Base-by-base conservation (phyloP, 1,140 invertebrate species). In the Cydia strobilella region DNA sequence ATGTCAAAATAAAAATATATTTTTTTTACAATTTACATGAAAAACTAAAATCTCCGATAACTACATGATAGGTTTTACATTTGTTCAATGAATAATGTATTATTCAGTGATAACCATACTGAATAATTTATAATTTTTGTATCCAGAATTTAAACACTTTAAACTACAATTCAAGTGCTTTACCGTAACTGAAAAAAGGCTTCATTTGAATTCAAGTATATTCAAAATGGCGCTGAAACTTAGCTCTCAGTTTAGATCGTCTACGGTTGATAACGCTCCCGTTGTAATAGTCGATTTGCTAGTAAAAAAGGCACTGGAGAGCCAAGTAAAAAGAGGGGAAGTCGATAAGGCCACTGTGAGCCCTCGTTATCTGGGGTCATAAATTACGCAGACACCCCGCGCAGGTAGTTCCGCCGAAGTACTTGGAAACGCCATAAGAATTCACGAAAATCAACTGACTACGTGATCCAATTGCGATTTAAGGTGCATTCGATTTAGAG, bases 401-500 rank as follows among this genome's bases (percentile, higher is more conserved):
- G 82, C 86, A 90, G 87, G 86, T 90, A 91, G 81, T 83, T 79
- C 84, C 82, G 75, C 76, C 76, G 76, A 75, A 82, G 79, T 81
- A 84, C 84, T 86, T 85, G 78, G 82, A 84, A 86, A 86, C 82
- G 84, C 82, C 82, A 88, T 81, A 81, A 84, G 84, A 82, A 86
- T 85, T 82, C 84, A 80, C 80, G 86, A 85, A 90, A 90, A 90
- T 90, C 86, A 87, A 87, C 82, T 87, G 81, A 80, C 84, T 92
- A 89, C 90, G 90, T 92, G 90, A 92, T 92, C 90, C 89, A 92
- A 92, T 92, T 89, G 89, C 87, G 82, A 89, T 90, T 91, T 86
- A 79, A 87, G 84, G 83, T 92, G 88, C 87, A 92, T 84, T 87
- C 83, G 83, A 87, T 86, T 89, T 86, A 85, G 84, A 69, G 65